These are phyloP conservation scores for Drosophila mercatorum DNA, from an alignment of 2,888 invertebrate genomes.

Conservation along the genomic window DNA sequence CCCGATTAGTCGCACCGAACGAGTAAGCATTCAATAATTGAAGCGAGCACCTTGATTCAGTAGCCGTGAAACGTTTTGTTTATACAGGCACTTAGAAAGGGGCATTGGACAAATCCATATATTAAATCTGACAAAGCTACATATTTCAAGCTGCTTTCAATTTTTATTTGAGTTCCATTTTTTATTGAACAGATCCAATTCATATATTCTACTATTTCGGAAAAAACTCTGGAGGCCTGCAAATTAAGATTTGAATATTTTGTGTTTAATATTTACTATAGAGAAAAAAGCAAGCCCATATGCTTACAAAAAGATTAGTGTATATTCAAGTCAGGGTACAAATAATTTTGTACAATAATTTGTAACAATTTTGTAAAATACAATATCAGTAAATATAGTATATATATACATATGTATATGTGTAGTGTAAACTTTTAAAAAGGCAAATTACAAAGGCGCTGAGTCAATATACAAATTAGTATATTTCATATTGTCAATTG, in stretches of 20 bases:
- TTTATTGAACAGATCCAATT: background rate
- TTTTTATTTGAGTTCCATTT: background rate
- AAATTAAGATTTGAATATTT: background rate
- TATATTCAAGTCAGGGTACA: conserved; percentile 57
- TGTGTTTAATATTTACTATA: conserved; percentile 8
- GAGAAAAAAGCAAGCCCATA: conserved; percentile 36
- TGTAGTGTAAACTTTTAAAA: conserved; percentile 31
- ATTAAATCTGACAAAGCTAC: too few species aligned
- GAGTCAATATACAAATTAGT: conserved; percentile 36
- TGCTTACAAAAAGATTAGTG: conserved; percentile 33
- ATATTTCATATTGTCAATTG: conserved; percentile 15
- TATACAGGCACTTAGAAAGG: too few species aligned
- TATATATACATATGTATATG: background rate
- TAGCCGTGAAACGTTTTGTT: too few species aligned
- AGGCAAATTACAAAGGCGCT: conserved; percentile 49
- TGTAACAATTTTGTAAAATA: conserved; percentile 56
- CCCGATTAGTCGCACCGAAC: background rate
- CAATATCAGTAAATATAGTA: conserved; percentile 39
- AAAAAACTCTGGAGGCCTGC: too few species aligned
- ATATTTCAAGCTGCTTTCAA: background rate
- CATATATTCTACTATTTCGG: too few species aligned
- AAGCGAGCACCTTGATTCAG: too few species aligned
- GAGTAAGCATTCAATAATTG: too few species aligned
- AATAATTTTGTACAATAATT: conserved; percentile 45
- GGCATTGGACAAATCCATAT: too few species aligned